Evolutionary conservation across 1,140 invertebrate genomes (phyloP).

Genomic region (Drosophila lowei): DNA sequence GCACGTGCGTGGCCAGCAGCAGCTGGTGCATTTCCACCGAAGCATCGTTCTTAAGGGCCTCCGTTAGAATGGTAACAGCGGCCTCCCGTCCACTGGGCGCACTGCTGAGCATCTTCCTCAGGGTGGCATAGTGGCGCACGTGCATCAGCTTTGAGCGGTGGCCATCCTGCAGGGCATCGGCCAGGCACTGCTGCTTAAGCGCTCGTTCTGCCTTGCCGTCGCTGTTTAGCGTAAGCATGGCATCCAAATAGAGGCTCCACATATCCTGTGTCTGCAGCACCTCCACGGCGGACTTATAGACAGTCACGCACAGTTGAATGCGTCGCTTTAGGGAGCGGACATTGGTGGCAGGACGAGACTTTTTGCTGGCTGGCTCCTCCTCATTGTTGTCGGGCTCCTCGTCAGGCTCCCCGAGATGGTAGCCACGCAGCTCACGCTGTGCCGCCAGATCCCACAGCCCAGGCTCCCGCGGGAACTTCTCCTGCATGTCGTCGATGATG

Average conservation of each 20-base stretch:
- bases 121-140: constrained; percentile 57
- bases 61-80: constrained; percentile 54
- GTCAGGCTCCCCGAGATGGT: constrained; percentile 57
- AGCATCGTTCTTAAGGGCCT: constrained; percentile 52
- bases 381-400: constrained; percentile 20
- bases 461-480: constrained; percentile 63
- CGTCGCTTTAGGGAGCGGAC: constrained; percentile 56
- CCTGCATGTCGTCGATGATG: constrained; percentile 71
- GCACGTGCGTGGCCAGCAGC: constrained; percentile 58
- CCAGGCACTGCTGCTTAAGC: constrained; percentile 59
- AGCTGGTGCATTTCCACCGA: constrained; percentile 66
- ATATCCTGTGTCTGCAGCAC: constrained; percentile 59
- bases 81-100: constrained; percentile 41
- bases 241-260: constrained; percentile 64
- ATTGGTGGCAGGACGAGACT: constrained; percentile 6
- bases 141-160: constrained; percentile 65
- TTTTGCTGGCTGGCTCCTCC: constrained; percentile 43
- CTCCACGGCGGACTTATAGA: constrained; percentile 72
- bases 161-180: constrained; percentile 65
- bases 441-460: constrained; percentile 71
- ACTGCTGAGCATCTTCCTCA: constrained; percentile 59
- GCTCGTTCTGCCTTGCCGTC: constrained; percentile 52
- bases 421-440: constrained; percentile 71
- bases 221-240: constrained; percentile 64
- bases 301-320: constrained; percentile 62